These are phyloP conservation scores for Telmatochromis bifrenatus DNA, from an alignment of 2,113 vertebrate species.

Conservation along the genomic window DNA sequence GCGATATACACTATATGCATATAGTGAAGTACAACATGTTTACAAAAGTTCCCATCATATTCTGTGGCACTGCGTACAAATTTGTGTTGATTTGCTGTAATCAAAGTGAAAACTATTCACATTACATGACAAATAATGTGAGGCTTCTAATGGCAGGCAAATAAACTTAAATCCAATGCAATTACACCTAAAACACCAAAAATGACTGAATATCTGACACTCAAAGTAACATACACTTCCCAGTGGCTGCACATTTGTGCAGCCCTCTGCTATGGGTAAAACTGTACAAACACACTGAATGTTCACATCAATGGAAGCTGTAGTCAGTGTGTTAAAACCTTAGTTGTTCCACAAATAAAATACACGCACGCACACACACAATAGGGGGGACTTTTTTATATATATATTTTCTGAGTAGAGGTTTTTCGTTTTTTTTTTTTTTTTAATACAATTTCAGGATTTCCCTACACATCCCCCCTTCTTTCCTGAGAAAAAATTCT, in stretches of 20 bases:
- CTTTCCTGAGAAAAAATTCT: no score
- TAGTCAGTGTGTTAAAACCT: not conserved
- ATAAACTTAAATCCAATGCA: not conserved
- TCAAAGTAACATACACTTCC: not conserved
- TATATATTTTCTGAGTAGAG: not conserved
- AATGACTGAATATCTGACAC: not conserved
- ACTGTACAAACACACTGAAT: not conserved
- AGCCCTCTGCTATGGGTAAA: not conserved
- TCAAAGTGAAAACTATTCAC: not conserved
- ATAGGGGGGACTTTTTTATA: not conserved
- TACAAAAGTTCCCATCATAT: not conserved
- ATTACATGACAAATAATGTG: not conserved
- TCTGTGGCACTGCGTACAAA: not conserved
- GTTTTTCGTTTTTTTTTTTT: fast-evolving
- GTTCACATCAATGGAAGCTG: not conserved
- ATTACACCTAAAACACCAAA: not conserved
- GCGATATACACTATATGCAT: not conserved
- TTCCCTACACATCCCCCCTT: no score
- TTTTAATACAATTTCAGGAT: no score
- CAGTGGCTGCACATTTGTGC: not conserved
- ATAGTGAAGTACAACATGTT: not conserved
- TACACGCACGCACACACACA: not conserved
- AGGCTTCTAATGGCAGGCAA: not conserved
- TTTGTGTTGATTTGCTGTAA: not conserved
- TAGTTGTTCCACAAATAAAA: not conserved